phyloP scores from a whole-genome alignment of 2,797 vertebrate genomes.

The Sitta carolinensis region DNA sequence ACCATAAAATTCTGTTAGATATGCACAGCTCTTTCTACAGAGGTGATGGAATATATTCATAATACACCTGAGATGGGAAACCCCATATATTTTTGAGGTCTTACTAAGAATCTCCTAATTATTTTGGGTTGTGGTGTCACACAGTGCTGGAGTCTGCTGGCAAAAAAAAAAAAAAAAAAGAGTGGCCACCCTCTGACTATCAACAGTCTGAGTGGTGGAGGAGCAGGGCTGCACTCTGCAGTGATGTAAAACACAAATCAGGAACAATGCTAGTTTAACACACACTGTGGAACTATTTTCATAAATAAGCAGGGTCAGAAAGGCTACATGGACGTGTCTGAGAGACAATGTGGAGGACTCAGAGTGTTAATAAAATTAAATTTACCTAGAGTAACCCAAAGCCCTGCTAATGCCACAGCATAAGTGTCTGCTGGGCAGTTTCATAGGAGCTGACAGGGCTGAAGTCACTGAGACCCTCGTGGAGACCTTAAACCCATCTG shows the following conservation, averaged over 20 bases:
- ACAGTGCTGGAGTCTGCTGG: too few species aligned
- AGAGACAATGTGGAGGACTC: neutral
- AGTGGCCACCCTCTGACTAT: too few species aligned
- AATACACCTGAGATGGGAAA: neutral
- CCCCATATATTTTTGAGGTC: neutral
- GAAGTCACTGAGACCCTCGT: slow-evolving; percentile 61
- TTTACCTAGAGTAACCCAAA: neutral
- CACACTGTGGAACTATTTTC: neutral
- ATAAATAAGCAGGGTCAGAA: neutral
- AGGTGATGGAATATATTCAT: neutral
- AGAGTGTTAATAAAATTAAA: neutral
- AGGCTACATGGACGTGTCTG: neutral
- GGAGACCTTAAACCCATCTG: slow-evolving; percentile 7
- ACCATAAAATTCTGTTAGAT: too few species aligned
- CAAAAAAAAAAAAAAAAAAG: too few species aligned
- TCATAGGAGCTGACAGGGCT: neutral
- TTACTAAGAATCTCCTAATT: neutral
- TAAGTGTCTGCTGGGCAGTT: neutral
- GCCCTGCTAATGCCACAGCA: neutral
- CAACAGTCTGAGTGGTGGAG: too few species aligned
- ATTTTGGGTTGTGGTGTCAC: neutral
- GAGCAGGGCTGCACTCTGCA: too few species aligned
- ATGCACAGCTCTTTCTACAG: too few species aligned
- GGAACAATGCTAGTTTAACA: neutral
- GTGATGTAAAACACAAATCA: neutral